phyloP scores from a whole-genome alignment of 2,113 vertebrate species.

The Hippolais icterina region DNA sequence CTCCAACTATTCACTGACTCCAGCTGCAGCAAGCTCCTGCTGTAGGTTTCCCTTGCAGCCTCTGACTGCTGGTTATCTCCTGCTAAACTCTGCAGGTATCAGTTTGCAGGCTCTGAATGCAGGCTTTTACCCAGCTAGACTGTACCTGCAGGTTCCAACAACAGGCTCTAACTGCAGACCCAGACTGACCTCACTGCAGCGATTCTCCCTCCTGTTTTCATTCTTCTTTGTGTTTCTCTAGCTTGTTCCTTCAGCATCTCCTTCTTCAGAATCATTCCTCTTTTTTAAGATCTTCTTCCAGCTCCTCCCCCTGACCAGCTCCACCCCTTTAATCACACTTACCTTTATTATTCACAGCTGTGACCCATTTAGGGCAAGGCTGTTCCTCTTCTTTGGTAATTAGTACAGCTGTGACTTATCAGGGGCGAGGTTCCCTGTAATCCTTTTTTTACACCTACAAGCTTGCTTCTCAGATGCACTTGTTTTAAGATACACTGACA shows the following conservation, averaged over 20 bases:
- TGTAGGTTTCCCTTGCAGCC: neutral
- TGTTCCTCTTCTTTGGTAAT: neutral
- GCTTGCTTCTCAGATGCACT: neutral
- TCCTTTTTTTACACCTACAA: neutral
- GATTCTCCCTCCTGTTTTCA: neutral
- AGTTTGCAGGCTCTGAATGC: neutral
- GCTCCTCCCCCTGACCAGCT: neutral
- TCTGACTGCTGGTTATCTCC: neutral
- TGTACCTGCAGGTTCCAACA: neutral
- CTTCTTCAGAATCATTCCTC: neutral
- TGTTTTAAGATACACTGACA: neutral
- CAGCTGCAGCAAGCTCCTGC: neutral
- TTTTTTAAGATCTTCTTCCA: neutral
- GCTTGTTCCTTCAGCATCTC: neutral
- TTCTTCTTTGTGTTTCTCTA: neutral
- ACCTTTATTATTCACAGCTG: neutral
- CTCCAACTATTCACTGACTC: neutral
- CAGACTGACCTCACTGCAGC: neutral
- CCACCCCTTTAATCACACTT: neutral
- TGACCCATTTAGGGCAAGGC: neutral
- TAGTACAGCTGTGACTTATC: neutral
- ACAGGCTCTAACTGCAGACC: neutral
- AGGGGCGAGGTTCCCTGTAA: neutral
- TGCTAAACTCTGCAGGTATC: neutral
- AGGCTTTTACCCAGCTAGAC: neutral